Conservation (phyloP, 2,797 vertebrate genomes). For the Poeciliopsis paucimaculata region DNA sequence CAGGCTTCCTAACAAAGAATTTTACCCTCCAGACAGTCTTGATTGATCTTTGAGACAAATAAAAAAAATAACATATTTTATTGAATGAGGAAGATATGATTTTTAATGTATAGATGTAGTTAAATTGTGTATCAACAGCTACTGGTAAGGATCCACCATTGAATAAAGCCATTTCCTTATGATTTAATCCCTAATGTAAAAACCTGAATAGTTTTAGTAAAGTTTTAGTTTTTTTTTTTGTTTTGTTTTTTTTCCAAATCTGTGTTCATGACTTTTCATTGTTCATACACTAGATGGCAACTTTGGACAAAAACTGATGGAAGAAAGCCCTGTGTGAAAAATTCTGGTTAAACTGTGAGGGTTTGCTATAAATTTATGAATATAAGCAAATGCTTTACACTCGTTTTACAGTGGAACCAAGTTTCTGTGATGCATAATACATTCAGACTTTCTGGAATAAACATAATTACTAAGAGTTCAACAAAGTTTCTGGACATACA, state of each 20-base stretch:
- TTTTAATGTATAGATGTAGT: background rate
- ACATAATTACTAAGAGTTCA: background rate
- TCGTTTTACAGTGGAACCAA: constrained; percentile 16
- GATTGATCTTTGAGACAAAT: background rate
- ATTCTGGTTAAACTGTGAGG: constrained; percentile 26
- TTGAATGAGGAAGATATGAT: background rate
- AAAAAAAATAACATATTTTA: background rate
- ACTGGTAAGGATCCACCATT: background rate
- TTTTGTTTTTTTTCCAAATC: background rate
- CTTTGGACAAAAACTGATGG: constrained; percentile 29
- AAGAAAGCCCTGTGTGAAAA: background rate
- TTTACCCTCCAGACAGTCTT: background rate
- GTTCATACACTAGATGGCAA: constrained; percentile 64
- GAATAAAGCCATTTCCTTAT: background rate
- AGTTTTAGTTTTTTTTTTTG: too few species aligned
- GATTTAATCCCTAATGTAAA: background rate
- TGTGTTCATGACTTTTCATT: background rate
- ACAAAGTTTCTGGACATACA: constrained; percentile 15
- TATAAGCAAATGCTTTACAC: constrained; percentile 27
- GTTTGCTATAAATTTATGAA: constrained; percentile 35
- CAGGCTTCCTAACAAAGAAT: background rate
- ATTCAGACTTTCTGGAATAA: constrained; percentile 12
- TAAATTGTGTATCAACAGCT: background rate
- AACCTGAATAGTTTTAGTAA: background rate
- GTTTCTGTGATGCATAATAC: constrained; percentile 38